Percentiles rank a stretch among this genome's conserved stretches.
Evolutionary conservation across 2,113 vertebrate genomes (phyloP).

Genomic region (Equus przewalskii): DNA sequence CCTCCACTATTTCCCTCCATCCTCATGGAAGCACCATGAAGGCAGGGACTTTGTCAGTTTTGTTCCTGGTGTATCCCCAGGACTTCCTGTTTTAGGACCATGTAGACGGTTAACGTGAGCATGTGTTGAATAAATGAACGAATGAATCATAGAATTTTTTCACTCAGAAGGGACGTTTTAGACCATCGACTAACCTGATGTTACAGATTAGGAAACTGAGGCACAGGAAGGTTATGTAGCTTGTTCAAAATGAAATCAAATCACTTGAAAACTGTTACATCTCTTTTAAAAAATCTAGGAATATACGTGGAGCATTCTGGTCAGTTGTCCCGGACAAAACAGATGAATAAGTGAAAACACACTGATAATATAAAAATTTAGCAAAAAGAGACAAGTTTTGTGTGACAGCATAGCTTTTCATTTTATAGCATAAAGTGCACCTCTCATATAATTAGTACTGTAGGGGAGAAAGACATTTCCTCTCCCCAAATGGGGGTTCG

Average conservation of each 20-base stretch:
- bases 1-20: background rate
- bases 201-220: constrained; percentile 21
- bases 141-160: background rate
- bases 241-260: background rate
- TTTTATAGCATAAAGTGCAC: background rate
- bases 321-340: background rate
- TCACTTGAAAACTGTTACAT: background rate
- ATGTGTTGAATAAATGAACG: background rate
- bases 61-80: background rate
- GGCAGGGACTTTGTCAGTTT: background rate
- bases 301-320: background rate
- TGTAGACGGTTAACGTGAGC: background rate
- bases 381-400: background rate
- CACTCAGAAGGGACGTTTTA: background rate
- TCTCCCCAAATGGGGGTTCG: too few species aligned
- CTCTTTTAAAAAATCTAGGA: background rate
- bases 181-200: background rate
- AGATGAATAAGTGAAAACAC: constrained; percentile 14
- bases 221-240: background rate
- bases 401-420: background rate
- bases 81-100: background rate
- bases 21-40: background rate
- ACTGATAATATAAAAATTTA: background rate
- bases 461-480: too few species aligned
- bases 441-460: background rate